Base-by-base conservation (phyloP, 2,888 invertebrate species). In the Latrodectus hesperus region DNA sequence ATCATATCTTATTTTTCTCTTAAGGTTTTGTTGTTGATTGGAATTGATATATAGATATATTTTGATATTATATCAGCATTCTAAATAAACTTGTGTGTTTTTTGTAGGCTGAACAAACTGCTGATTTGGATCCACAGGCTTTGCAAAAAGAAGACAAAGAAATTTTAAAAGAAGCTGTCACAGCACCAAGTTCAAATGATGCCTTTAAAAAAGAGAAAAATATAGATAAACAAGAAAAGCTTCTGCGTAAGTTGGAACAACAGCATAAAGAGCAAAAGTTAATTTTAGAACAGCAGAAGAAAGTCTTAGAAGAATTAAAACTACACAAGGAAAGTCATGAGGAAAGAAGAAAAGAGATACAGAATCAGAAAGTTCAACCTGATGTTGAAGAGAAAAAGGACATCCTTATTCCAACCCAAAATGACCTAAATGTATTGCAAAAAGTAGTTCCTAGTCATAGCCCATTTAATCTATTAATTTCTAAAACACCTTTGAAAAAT, bases 181-280 rank as follows among this genome's bases (percentile, higher is more conserved):
- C 67, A 11, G n/a, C 73, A 26, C 11, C 65, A 16, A 84, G 49
- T 77, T 16, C 76, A 26, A 49, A 16, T 10, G 78, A 67, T 49
- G 49, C 49, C 14, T 49, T 65, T 14, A 84, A 84, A 60, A 78
- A 87, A 55, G 83, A 89, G 16, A 79, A 85, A 9, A 70, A 77
- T 55, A 71, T 81, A 14, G 80, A 89, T 65, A 89, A 90, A 91
- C 92, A 93, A 82, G 92, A 93, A 88, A 93, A 94, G 90, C 91
- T 95, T 12, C 93, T 95, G 55, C 94, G 94, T 91, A 94, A 94
- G 22, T 93, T 96, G 26, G 94, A 95, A 92, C 94, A 95, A 91
- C 95, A 95, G 90, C 94, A 95, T 84, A 93, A 94, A 91, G 95
- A 95, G 91, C 95, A 95, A 91, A 94, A 94, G 90, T 94, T 95